Percentiles rank a stretch among this genome's conserved stretches.
These are phyloP conservation scores for Onthophagus sagittarius DNA, from an alignment of 2,888 invertebrate genomes.

Conservation along the genomic window DNA sequence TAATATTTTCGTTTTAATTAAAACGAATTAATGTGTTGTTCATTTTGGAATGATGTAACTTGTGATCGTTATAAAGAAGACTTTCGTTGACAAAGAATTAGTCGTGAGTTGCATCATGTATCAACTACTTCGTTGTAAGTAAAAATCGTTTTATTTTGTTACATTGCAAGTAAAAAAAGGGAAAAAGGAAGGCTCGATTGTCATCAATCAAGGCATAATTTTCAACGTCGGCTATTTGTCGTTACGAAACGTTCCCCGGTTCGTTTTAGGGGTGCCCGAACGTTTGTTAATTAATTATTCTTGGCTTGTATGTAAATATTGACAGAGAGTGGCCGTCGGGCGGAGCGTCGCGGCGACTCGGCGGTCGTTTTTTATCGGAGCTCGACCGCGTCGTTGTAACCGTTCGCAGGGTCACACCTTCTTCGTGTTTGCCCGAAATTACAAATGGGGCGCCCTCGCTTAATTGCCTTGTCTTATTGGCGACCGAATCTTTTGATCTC, in stretches of 20 bases:
- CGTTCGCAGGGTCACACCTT: conserved; percentile 48
- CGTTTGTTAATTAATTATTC: conserved; percentile 41
- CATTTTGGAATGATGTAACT: no score
- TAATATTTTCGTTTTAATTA: no score
- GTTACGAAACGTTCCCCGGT: neutral
- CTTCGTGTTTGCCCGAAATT: conserved; percentile 49
- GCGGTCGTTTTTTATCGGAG: conserved; percentile 44
- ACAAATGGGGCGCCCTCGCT: conserved; percentile 49
- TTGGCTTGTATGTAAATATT: conserved; percentile 43
- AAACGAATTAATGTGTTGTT: no score
- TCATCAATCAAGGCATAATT: neutral
- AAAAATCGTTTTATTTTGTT: no score
- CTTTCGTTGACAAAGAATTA: no score
- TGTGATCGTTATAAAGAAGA: no score
- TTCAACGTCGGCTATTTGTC: neutral
- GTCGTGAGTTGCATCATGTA: no score
- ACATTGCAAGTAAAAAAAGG: no score
- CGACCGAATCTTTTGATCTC: conserved; percentile 25
- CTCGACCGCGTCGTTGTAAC: conserved; percentile 41
- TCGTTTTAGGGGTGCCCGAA: neutral
- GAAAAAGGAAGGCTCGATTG: neutral
- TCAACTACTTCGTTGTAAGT: no score
- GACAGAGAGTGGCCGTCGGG: conserved; percentile 42
- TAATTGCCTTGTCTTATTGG: conserved; percentile 50
- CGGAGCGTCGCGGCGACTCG: neutral